A percentile compares a stretch with the other conserved stretches of the same genome.
Conservation (phyloP, 2,797 vertebrate species). For the Propithecus deckenii region DNA sequence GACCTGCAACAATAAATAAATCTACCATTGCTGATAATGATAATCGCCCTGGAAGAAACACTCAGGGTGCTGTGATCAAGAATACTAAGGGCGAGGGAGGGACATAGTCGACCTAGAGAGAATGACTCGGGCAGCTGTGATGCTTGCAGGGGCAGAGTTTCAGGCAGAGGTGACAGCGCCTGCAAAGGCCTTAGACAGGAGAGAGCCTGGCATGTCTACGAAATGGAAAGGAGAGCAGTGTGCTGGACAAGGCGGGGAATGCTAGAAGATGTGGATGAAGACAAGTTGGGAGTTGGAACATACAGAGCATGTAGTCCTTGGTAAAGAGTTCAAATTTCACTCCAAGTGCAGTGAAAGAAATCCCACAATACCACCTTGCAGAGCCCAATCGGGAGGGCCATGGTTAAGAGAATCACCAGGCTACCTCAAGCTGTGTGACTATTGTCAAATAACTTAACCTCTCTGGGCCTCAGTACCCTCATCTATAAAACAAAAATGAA, state of each 20-base stretch:
- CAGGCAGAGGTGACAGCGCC: not conserved
- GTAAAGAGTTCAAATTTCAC: not conserved
- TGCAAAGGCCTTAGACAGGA: not conserved
- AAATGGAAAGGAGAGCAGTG: not conserved
- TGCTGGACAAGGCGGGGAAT: not conserved
- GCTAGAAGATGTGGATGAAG: not conserved
- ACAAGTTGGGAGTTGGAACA: not conserved
- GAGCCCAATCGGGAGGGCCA: not conserved
- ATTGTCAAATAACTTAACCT: not conserved
- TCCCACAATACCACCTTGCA: not conserved
- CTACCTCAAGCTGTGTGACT: not conserved
- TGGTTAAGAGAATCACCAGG: not conserved
- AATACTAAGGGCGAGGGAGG: not conserved
- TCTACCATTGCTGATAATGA: not conserved
- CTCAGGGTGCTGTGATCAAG: not conserved
- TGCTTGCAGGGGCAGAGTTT: not conserved
- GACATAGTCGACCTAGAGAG: not conserved
- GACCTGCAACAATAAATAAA: not conserved
- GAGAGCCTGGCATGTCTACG: not conserved
- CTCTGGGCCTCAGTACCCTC: not conserved
- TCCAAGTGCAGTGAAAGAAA: not conserved
- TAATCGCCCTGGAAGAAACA: not conserved
- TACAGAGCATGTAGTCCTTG: too few species aligned
- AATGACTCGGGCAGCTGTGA: too few species aligned
- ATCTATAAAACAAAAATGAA: not conserved